Conservation (phyloP, 2,888 invertebrate genomes). For the Acronicta aceris region DNA sequence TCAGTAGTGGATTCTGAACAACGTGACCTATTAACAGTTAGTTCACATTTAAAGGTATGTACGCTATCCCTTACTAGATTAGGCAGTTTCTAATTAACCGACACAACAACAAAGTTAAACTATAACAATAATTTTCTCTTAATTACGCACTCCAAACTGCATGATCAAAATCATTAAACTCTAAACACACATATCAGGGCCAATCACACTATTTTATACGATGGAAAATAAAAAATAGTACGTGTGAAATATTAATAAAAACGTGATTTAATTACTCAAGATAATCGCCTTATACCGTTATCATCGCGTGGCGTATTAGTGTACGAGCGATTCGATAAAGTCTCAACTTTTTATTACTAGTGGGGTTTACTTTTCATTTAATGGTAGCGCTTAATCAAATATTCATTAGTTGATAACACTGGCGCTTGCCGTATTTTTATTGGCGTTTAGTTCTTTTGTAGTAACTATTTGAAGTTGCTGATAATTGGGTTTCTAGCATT, state of each 20-base stretch:
- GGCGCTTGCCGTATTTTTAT: conserved; percentile 41
- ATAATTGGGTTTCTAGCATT: neutral
- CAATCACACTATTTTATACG: conserved; percentile 40
- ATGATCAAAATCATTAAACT: conserved; percentile 52
- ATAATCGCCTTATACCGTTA: conserved; percentile 71
- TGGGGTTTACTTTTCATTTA: conserved; percentile 56
- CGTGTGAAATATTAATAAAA: conserved; percentile 66
- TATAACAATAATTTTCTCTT: conserved; percentile 47
- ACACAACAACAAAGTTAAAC: conserved; percentile 37
- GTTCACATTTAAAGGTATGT: neutral
- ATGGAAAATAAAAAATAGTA: conserved; percentile 45
- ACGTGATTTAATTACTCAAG: conserved; percentile 76
- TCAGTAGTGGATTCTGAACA: no score
- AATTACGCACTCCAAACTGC: conserved; percentile 44
- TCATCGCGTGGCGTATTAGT: conserved; percentile 82
- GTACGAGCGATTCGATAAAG: conserved; percentile 74
- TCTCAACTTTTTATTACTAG: conserved; percentile 59
- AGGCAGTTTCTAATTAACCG: conserved; percentile 33
- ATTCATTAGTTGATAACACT: conserved; percentile 65
- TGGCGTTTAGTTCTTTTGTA: conserved; percentile 7
- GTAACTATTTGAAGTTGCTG: conserved; percentile 4
- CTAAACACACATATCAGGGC: conserved; percentile 46
- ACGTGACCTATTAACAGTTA: neutral
- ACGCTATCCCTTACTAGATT: conserved; percentile 16
- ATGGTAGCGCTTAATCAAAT: conserved; percentile 66